Base-by-base conservation (phyloP, 2,113 vertebrate species). In the Perognathus longimembris region DNA sequence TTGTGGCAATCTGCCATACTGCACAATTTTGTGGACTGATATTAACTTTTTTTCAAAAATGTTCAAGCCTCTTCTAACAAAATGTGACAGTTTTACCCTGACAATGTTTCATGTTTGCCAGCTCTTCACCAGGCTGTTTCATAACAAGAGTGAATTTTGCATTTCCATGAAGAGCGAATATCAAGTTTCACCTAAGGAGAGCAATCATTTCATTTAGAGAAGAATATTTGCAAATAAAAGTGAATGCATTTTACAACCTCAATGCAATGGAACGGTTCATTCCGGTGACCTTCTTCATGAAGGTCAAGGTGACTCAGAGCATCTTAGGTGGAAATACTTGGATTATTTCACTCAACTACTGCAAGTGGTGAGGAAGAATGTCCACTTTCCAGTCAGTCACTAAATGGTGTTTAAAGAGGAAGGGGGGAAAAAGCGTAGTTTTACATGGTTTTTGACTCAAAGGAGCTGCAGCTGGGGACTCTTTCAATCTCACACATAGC, bases 51-150 rank as follows among this genome's bases (percentile, higher is more conserved):
- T 42, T 75, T n/a, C n/a, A n/a, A 78, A 93, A 88, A 71, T 34
- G 38, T 40, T 85, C 64, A n/a, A 77, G 38, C 40, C 50, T 92
- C 79, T 76, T 91, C 36, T n/a, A 77, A 95, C 45, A 87, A 91
- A 77, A 90, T 24, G 54, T 73, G 81, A 42, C 30, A 59, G 71
- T 80, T 85, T 95, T 26, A 80, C 45, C 40, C 30, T 64, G 70
- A 90, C 36, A 59, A 6, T 85, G 73, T 82, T 88, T 88, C 40
- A 22, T 78, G 61, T 82, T 50, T 76, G 40, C 32, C 70, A 87
- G 64, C 63, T 87, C 75, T 75, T 86, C 17, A 15, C 14, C 17
- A 89, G 95, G 64, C 32, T 8, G 85, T 38, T 77, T 57, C 34
- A 3, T 45, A 90, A 94, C 42, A 77, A 91, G 89, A 90, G 82